These are phyloP conservation scores for Entomobrya multifasciata DNA, from an alignment of 2,888 invertebrate species.

Conservation along the genomic window DNA sequence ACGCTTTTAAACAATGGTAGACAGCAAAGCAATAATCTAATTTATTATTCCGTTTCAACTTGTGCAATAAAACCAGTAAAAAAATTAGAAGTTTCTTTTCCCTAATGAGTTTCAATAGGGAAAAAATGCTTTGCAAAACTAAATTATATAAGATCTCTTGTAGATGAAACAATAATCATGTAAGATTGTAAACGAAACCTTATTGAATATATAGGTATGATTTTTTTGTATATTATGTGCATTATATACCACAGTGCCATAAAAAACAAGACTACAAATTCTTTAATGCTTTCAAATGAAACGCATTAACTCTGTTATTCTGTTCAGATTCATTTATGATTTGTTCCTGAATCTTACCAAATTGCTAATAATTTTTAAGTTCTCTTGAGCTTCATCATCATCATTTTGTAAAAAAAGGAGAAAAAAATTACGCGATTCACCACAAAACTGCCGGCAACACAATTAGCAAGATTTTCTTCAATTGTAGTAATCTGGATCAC, in stretches of 20 bases:
- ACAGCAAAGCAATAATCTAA: constrained; percentile 69
- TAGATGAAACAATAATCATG: background rate
- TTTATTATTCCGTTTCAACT: constrained; percentile 71
- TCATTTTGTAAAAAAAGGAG: constrained; percentile 16
- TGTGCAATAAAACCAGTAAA: constrained; percentile 70
- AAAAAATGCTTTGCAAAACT: constrained; percentile 58
- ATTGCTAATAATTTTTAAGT: constrained; percentile 57
- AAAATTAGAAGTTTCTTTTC: constrained; percentile 64
- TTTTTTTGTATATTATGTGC: too few relatives aligned
- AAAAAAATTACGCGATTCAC: constrained; percentile 60
- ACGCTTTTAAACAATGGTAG: constrained; percentile 19
- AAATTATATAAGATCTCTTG: constrained; percentile 47
- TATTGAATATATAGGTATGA: too few relatives aligned
- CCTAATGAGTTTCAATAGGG: constrained; percentile 64
- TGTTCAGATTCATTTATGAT: constrained; percentile 46
- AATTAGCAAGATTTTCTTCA: constrained; percentile 66
- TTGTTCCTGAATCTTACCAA: constrained; percentile 46
- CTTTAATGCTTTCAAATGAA: constrained; percentile 5
- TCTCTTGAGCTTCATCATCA: constrained; percentile 34
- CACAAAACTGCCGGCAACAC: constrained; percentile 60
- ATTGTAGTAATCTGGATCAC: constrained; percentile 62
- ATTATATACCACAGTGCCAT: too few relatives aligned
- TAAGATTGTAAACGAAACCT: too few relatives aligned
- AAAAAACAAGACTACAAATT: background rate
- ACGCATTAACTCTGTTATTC: constrained; percentile 16